These are phyloP conservation scores for Scaptomyza montana DNA, from an alignment of 1,140 invertebrate species.

Conservation along the genomic window DNA sequence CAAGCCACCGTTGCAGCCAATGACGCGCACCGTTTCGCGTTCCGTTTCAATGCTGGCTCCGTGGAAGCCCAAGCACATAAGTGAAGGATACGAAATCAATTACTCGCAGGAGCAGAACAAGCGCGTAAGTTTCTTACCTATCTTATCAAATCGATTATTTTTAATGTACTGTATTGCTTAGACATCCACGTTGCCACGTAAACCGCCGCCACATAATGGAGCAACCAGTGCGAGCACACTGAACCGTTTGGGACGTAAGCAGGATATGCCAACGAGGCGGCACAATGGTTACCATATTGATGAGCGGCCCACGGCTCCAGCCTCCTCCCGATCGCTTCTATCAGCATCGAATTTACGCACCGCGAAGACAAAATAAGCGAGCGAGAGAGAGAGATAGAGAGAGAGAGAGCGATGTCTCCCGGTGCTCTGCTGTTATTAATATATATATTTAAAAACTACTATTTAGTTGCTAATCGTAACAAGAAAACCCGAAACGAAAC, in stretches of 20 bases:
- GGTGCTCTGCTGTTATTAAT: slow-evolving; percentile 42
- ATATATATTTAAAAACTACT: slow-evolving; percentile 49
- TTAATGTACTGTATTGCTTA: slow-evolving; percentile 15
- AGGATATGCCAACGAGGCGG: slow-evolving; percentile 38
- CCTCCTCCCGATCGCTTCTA: slow-evolving; percentile 59
- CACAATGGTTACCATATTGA: slow-evolving; percentile 67
- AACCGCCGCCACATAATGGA: slow-evolving; percentile 68
- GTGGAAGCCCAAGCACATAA: slow-evolving; percentile 90
- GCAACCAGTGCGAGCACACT: slow-evolving; percentile 70
- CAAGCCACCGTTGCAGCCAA: slow-evolving; percentile 86
- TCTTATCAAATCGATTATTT: background rate
- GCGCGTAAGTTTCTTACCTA: slow-evolving; percentile 69
- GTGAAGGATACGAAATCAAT: slow-evolving; percentile 90
- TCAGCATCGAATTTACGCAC: slow-evolving; percentile 79
- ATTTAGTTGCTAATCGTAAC: slow-evolving; percentile 64
- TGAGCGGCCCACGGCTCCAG: slow-evolving; percentile 59
- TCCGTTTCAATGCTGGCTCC: slow-evolving; percentile 93
- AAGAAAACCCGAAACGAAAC: slow-evolving; percentile 59
- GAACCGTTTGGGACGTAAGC: slow-evolving; percentile 60
- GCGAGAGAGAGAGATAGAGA: background rate
- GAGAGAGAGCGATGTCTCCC: slow-evolving; percentile 6
- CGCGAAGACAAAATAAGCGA: slow-evolving; percentile 62
- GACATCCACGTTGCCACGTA: slow-evolving; percentile 74
- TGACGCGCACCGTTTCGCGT: slow-evolving; percentile 90
- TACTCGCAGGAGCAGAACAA: slow-evolving; percentile 88